Base-by-base conservation (phyloP, 2,797 vertebrate genomes). In the Pseudochirops corinnae region DNA sequence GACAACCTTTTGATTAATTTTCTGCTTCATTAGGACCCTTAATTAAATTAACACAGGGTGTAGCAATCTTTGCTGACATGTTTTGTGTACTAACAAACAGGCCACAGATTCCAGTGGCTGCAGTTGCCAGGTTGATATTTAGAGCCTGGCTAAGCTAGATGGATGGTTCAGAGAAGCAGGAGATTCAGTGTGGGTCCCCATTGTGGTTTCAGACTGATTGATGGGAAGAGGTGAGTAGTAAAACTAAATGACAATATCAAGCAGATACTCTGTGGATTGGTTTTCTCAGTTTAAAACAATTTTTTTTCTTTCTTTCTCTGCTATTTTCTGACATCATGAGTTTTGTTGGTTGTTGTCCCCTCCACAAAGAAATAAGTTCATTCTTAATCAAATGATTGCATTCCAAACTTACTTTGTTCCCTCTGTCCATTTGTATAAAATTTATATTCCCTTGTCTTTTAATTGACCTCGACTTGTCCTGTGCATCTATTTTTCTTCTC, bases 1-100 rank as follows among this genome's bases (percentile, higher is more conserved):
- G 96, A 98, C 96, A 98, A 97, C 50, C 90, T 96, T 97, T 97
- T 96, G 97, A 96, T 97, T 96, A 95, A 98, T 98, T 97, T 97
- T 98, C 96, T 97, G 96, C 97, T 96, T 98, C 97, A 95, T 98
- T 97, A 96, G 97, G 96, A 93, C 62, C 53, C 62, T 96, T 97
- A 96, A 98, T 98, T 97, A 96, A 97, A 97, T 98, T 97, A 98
- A 92, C 91, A 93, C 0, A 1, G 92, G 7, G 29, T 56, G 4
- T 56, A 96, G 94, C 91, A 90, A 92, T 92, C 95, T 94, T 90
- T 91, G 92, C 96, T 90, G 94, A 96, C 96, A 95, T 96, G 95
- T 94, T 96, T 97, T 96, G 95, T 96, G 52, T 93, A 92, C 96
- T 87, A 95, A 82, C 96, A 96, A 98, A 97, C 94, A 97, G 92